These are phyloP conservation scores for Watsonalla binaria DNA, from an alignment of 2,888 invertebrate genomes.

Conservation along the genomic window DNA sequence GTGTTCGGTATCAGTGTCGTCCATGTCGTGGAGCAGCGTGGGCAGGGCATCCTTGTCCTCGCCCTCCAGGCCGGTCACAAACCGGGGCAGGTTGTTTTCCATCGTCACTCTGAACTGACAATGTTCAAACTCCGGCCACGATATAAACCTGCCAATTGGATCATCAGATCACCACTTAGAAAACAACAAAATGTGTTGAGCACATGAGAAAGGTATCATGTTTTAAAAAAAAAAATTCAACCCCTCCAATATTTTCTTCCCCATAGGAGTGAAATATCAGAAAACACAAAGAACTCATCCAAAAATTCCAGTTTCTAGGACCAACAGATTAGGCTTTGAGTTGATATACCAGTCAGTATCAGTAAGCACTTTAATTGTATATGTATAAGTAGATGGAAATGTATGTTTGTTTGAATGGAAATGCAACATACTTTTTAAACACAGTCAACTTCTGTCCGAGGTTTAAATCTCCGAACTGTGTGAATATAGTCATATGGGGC, in stretches of 20 bases:
- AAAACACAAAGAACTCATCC: too few relatives aligned
- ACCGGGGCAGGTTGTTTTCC: constrained; percentile 79
- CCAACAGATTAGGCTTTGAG: too few relatives aligned
- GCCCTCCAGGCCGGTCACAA: constrained; percentile 48
- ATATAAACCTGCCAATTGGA: constrained; percentile 61
- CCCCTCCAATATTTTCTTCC: too few relatives aligned
- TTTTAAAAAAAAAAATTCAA: too few relatives aligned
- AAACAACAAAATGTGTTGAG: too few relatives aligned
- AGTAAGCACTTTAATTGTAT: too few relatives aligned
- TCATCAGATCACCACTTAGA: too few relatives aligned
- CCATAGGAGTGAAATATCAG: too few relatives aligned
- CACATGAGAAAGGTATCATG: too few relatives aligned
- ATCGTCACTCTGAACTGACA: constrained; percentile 82
- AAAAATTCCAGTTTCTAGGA: too few relatives aligned
- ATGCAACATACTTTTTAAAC: constrained; percentile 71
- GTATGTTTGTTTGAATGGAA: not conserved
- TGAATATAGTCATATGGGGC: constrained; percentile 83
- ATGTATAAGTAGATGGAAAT: too few relatives aligned
- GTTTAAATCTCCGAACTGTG: constrained; percentile 83
- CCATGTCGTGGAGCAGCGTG: constrained; percentile 52
- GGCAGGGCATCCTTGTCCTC: constrained; percentile 48
- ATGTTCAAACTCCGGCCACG: constrained; percentile 82
- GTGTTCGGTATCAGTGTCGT: constrained; percentile 46
- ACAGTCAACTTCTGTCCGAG: constrained; percentile 81
- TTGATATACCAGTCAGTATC: not conserved